Evolutionary conservation across 2,888 invertebrate species (phyloP).

Genomic region (Steinernema carpocapsae): DNA sequence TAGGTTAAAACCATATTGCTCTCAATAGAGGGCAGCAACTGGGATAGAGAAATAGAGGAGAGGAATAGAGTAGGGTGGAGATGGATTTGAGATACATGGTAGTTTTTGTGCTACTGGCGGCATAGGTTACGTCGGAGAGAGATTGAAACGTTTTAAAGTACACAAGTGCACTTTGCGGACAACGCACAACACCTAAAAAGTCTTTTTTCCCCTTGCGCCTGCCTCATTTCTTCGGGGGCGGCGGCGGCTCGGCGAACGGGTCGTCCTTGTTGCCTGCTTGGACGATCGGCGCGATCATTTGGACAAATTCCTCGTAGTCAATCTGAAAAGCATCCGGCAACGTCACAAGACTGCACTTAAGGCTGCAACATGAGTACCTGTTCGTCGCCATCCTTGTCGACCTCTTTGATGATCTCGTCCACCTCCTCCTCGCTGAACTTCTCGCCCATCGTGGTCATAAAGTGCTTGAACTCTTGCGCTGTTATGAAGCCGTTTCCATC

Average conservation of each 20-base stretch:
- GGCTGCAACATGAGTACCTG: constrained; percentile 50
- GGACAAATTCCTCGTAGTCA: constrained; percentile 69
- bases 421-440: constrained; percentile 69
- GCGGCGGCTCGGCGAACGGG: constrained; percentile 63
- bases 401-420: constrained; percentile 69
- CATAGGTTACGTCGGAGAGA: background rate
- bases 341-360: constrained; percentile 12
- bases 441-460: constrained; percentile 67
- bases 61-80: background rate
- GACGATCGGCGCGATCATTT: constrained; percentile 69
- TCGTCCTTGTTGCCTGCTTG: constrained; percentile 66
- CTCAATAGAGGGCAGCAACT: constrained; percentile 21
- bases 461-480: constrained; percentile 69
- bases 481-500: constrained; percentile 69
- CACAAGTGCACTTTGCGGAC: background rate
- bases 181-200: background rate
- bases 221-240: constrained; percentile 36
- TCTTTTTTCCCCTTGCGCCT: too few species aligned
- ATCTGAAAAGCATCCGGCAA: constrained; percentile 53
- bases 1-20: background rate
- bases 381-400: constrained; percentile 68
- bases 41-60: background rate
- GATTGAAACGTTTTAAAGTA: background rate
- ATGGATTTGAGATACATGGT: constrained; percentile 27
- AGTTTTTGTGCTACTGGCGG: constrained; percentile 24